Conservation (phyloP, 1,140 invertebrate species). For the Cepaea nemoralis region DNA sequence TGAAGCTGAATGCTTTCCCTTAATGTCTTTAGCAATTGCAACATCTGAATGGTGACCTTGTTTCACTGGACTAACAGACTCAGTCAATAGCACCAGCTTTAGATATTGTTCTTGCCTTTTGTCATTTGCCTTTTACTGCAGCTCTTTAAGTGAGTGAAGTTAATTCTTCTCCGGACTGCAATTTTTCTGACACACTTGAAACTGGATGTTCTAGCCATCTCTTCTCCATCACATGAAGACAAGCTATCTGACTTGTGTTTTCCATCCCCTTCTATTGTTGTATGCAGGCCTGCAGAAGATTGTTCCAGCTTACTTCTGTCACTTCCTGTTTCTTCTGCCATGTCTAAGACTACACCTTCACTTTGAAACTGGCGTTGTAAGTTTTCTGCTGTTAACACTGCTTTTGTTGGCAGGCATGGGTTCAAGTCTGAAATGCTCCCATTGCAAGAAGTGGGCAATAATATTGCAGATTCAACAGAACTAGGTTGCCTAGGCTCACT, state of each 20-base stretch:
- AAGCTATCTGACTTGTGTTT: neutral
- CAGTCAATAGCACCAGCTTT: neutral
- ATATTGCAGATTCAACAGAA: neutral
- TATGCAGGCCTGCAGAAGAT: no score
- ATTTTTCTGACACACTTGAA: slow-evolving; percentile 1
- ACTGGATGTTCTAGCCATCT: neutral
- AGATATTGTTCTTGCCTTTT: neutral
- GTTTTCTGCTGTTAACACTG: neutral
- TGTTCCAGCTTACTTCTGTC: no score
- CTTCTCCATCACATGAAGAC: neutral
- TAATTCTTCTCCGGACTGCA: neutral
- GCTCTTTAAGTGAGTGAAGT: neutral
- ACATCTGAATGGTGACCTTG: neutral
- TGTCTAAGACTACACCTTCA: neutral
- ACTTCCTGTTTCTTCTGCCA: no score
- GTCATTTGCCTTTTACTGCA: neutral
- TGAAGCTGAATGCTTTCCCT: neutral
- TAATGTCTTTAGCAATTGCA: neutral
- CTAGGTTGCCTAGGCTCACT: neutral
- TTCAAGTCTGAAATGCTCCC: neutral
- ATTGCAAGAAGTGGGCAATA: neutral
- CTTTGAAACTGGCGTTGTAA: neutral
- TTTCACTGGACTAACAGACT: neutral
- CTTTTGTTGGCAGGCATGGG: neutral
- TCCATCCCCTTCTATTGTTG: neutral